A percentile compares a stretch with the other conserved stretches of the same genome.
Evolutionary conservation across 2,797 vertebrate species (phyloP).

Genomic region (Antennarius maculatus): DNA sequence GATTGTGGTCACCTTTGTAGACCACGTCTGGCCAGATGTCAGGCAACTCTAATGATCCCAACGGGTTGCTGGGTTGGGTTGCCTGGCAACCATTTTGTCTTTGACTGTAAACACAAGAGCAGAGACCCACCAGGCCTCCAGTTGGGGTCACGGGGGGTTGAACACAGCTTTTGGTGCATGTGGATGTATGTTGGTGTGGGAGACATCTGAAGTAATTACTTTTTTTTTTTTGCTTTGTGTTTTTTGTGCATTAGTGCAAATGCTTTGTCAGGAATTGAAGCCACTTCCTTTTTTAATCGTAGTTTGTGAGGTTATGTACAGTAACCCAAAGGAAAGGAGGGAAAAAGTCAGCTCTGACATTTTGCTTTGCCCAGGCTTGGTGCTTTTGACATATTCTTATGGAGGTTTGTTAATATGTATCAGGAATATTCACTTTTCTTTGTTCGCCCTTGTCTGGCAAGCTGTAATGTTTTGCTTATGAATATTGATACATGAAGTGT

Average conservation of each 20-base stretch:
- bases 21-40: slow-evolving; percentile 78
- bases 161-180: slow-evolving; percentile 61
- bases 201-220: slow-evolving; percentile 33
- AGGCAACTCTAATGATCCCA: slow-evolving; percentile 78
- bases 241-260: slow-evolving; percentile 23
- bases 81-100: slow-evolving; percentile 78
- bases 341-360: slow-evolving; percentile 67
- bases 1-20: slow-evolving; percentile 68
- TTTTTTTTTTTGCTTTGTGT: slow-evolving; percentile 18
- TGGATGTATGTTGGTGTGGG: slow-evolving; percentile 46
- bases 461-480: slow-evolving; percentile 90
- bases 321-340: slow-evolving; percentile 39
- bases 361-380: slow-evolving; percentile 65
- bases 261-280: slow-evolving; percentile 37
- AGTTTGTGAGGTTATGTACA: slow-evolving; percentile 50
- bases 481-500: slow-evolving; percentile 90
- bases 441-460: slow-evolving; percentile 89
- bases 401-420: slow-evolving; percentile 85
- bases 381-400: slow-evolving; percentile 78
- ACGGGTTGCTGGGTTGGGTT: slow-evolving; percentile 77
- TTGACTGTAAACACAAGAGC: slow-evolving; percentile 75
- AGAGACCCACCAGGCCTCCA: slow-evolving; percentile 66
- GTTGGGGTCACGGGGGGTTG: slow-evolving; percentile 70
- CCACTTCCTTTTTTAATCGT: slow-evolving; percentile 36
- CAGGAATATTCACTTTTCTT: slow-evolving; percentile 86